Conservation (phyloP, 92 coral and sea anemone genomes). For the Metridium senile region DNA sequence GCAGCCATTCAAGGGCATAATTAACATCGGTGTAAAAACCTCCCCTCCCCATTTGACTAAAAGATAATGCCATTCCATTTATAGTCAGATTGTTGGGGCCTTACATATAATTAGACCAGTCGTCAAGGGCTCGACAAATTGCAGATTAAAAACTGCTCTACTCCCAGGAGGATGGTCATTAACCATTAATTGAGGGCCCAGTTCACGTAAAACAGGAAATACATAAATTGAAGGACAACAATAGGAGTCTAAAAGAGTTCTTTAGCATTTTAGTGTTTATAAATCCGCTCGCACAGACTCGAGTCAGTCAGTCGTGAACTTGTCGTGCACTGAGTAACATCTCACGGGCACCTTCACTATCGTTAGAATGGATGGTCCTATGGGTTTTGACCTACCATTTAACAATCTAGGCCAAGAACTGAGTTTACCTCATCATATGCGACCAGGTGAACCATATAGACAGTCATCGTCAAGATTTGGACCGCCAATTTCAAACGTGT, state of each 20-base stretch:
- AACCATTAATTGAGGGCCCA: constrained; percentile 90
- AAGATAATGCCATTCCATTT: constrained; percentile 80
- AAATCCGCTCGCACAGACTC: constrained; percentile 63
- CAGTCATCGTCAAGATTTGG: constrained; percentile 70
- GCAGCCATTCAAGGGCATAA: constrained; percentile 62
- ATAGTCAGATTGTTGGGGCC: constrained; percentile 79
- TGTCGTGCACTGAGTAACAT: constrained; percentile 40
- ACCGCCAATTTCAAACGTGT: constrained; percentile 62
- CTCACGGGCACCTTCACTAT: constrained; percentile 8
- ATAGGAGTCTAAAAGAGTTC: constrained; percentile 84
- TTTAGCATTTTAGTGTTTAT: constrained; percentile 76
- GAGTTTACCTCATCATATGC: constrained; percentile 67
- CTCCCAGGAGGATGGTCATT: constrained; percentile 93
- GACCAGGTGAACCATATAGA: constrained; percentile 77
- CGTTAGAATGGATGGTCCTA: constrained; percentile 65
- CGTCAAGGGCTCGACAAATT: constrained; percentile 90
- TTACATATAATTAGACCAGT: constrained; percentile 89
- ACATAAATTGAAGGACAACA: constrained; percentile 91
- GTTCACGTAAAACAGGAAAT: constrained; percentile 98
- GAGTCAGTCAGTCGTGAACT: constrained; percentile 61
- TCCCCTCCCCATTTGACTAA: constrained; percentile 73
- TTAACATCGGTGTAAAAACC: constrained; percentile 71
- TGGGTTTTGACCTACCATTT: constrained; percentile 69
- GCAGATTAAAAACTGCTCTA: constrained; percentile 85
- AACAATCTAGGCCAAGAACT: constrained; percentile 69